Evolutionary conservation across 2,113 vertebrate genomes (phyloP).

Genomic region (Carassius gibelio): DNA sequence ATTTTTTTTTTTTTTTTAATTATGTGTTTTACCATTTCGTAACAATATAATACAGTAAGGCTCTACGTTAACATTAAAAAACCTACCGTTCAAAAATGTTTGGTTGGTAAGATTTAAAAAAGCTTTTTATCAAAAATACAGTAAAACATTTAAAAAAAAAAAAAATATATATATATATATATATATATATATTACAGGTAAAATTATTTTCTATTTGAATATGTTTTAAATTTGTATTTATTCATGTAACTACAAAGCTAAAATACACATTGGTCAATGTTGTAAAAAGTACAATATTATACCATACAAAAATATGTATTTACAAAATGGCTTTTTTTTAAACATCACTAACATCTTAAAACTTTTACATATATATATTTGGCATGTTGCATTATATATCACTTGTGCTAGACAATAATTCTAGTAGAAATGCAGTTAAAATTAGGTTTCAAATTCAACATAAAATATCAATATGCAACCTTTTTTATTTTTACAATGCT

Average conservation of each 20-base stretch:
- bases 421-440: not conserved
- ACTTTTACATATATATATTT: not conserved
- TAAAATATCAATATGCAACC: not conserved
- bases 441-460: not conserved
- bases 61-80: too few species aligned
- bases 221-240: not conserved
- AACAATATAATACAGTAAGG: too few species aligned
- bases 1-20: too few species aligned
- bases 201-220: not conserved
- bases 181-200: too few species aligned
- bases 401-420: not conserved
- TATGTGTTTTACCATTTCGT: too few species aligned
- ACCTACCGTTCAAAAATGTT: not conserved
- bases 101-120: not conserved
- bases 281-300: not conserved
- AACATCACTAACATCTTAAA: not conserved
- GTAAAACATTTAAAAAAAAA: too few species aligned
- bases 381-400: not conserved
- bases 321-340: not conserved
- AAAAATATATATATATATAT: too few species aligned
- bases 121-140: not conserved
- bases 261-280: not conserved
- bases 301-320: too few species aligned
- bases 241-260: too few species aligned
- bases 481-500: not conserved